Evolutionary conservation across 2,888 invertebrate genomes (phyloP), one percentile per base, ranked within the genome.

Genomic region (Amphipyra berbera): DNA sequence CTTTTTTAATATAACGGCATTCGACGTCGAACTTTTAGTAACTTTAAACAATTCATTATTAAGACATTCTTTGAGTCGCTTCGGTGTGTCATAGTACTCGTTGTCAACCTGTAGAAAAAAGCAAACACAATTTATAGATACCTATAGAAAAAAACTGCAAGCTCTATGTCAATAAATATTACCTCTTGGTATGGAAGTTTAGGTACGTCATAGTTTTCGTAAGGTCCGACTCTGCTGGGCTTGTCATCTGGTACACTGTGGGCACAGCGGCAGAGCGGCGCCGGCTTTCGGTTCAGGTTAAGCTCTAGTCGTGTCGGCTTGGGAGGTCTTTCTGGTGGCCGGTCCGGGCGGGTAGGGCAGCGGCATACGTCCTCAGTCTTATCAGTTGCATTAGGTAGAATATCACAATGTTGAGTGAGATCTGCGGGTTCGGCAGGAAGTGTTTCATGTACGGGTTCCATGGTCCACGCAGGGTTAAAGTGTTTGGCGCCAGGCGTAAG

Each of bases 171-270:
- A 47, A 15, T 47, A 35, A 47, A 35, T 5, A 35, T 94, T 92
- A 95, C 96, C 94, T 92, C 94, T 86, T 87, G 88, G 86, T 89
- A 93, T 10, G 90, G 95, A 72, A 95, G 91, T 87, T 96, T 96
- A 38, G 97, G 97, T 52, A 97, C 95, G 83, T 97, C 97, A 82
- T 97, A 98, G 85, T 97, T 97, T 79, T 97, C 97, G 83, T 97
- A 97, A 0, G 96, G 96, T 4, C 96, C 96, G 21, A 95, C 84
- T 80, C 86, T 88, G 21, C 85, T 69, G 41, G 82, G 76, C 56
- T 84, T 85, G 57, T 88, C 83, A 38, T 81, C 75, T 1, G 81
- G 76, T 10, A 80, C 71, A 7, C 82, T 71, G 35, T 83, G 83
- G 0, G 86, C 64, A 54, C 89, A 89, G 35, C 82, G 81, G 61